Evolutionary conservation across 2,888 invertebrate species (phyloP), one percentile per base, ranked within the genome.

Genomic region (Chironomus riparius): DNA sequence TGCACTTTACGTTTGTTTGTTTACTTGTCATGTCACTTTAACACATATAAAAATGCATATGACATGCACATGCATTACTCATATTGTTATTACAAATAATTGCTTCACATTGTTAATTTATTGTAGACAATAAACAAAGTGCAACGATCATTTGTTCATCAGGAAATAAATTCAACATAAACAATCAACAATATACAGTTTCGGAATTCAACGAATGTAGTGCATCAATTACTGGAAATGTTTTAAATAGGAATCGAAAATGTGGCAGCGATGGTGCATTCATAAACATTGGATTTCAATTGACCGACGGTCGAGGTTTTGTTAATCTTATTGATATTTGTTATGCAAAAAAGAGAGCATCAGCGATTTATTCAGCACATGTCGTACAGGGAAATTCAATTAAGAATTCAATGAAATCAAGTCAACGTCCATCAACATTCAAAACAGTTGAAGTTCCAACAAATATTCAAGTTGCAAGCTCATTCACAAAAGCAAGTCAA

Each of bases 401-500:
- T 18, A 65, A 76, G 77, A 77, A 76, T 62, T 48, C 75, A 22
- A 68, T 68, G 24, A 70, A 74, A 21, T 77, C 76, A 73, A 62
- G 48, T 18, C 47, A 62, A 47, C 80, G 83, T 22, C 83, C 83
- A n/a, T 48, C 77, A 4, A 13, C 22, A 12, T 84, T 84, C 77
- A 81, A 81, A 76, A 78, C 80, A 21, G 78, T 79, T 7, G 83
- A 81, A 6, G 70, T 81, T 7, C 78, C 79, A 10, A 61, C 77
- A 68, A 77, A 78, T 4, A 78, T 81, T 1, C 68, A 78, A n/a
- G 78, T 80, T 0, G 77, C 79, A 38, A 76, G 80, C 4, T 80
- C 80, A 4, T 84, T 82, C 78, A 82, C 81, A 77, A 79, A 80
- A 77, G 77, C 78, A 7, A 80, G 78, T 22, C 82, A 83, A 77